Evolutionary conservation across 2,797 vertebrate species (phyloP), one percentile per base, ranked within the genome.

Genomic region (Molothrus ater): DNA sequence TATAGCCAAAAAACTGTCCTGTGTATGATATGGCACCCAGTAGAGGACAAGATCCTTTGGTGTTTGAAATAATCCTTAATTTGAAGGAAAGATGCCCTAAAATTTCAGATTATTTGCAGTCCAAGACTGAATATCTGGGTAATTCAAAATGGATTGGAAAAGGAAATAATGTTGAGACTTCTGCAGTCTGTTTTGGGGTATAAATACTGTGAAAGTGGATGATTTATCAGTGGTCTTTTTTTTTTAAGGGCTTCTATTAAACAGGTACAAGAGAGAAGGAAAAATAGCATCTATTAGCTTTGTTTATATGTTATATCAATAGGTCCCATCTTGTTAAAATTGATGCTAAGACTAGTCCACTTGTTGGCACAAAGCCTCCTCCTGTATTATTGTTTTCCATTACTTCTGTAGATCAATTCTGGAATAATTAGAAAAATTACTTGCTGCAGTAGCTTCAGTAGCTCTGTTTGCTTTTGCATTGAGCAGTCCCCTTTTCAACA

Each of bases 381-480:
- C 75, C 57, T 57, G 10, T 76, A 32, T 56, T 48, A 32, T 28
- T 81, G 79, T 68, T 93, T 64, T 71, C 76, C 42, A 29, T 93
- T 38, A 47, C 25, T 73, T 87, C 69, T 87, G 64, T 71, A 56
- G 78, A 92, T 95, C 81, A 80, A n/a, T 86, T 87, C 53, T 71
- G 65, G 56, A 88, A 80, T 90, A 92, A 95, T 78, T 76, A 71
- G 79, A 76, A 95, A 92, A 93, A 93, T 89, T 76, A 95, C 60
- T 88, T 74, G 78, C 38, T 29, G 60, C 64, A 64, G 81, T 73
- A 80, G 64, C 60, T 96, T 86, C 57, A 45, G 92, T 56, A 89
- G 61, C 42, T 75, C 56, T 94, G 81, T 94, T 96, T 95, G 84
- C 81, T 85, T 95, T 86, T 79, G 50, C 2, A 0, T 54, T 50